phyloP scores from a whole-genome alignment of 2,797 vertebrate species.

The Clarias laeviceps region DNA sequence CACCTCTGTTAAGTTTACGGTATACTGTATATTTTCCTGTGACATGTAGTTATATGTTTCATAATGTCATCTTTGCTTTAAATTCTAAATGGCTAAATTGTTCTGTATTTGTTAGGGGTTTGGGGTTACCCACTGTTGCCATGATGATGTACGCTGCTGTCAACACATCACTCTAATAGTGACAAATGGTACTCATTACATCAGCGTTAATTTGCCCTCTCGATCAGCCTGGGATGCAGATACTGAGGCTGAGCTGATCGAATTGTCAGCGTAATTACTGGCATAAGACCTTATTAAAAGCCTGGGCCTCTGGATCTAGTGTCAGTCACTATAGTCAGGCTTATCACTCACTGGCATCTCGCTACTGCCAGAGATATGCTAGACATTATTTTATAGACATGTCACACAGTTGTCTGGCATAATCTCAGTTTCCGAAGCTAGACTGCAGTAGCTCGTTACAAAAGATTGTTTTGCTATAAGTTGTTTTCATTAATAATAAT shows the following conservation, averaged over 20 bases:
- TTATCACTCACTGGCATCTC: slow-evolving; percentile 65
- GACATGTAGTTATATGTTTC: not conserved
- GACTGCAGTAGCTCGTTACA: not conserved
- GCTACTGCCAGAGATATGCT: slow-evolving; percentile 14
- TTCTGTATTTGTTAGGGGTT: slow-evolving; percentile 56
- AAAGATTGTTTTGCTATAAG: not conserved
- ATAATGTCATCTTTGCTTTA: not conserved
- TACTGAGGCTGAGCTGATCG: slow-evolving; percentile 90
- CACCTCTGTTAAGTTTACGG: too few relatives aligned
- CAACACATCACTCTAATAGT: slow-evolving; percentile 88
- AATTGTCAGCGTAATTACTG: slow-evolving; percentile 92
- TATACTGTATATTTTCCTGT: not conserved
- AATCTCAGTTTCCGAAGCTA: not conserved
- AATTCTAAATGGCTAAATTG: not conserved
- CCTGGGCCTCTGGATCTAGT: slow-evolving; percentile 75
- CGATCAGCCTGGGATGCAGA: slow-evolving; percentile 89
- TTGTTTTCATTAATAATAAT: not conserved
- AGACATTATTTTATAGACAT: not conserved
- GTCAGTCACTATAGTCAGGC: slow-evolving; percentile 71
- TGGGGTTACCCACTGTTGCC: slow-evolving; percentile 77
- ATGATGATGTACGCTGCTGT: slow-evolving; percentile 80
- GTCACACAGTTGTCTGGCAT: not conserved
- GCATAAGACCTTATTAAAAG: slow-evolving; percentile 90
- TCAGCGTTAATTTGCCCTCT: slow-evolving; percentile 88
- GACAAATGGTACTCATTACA: slow-evolving; percentile 96